Evolutionary conservation across 2,888 invertebrate species (phyloP), one percentile per base, ranked within the genome.

Genomic region (Sycophila texana): DNA sequence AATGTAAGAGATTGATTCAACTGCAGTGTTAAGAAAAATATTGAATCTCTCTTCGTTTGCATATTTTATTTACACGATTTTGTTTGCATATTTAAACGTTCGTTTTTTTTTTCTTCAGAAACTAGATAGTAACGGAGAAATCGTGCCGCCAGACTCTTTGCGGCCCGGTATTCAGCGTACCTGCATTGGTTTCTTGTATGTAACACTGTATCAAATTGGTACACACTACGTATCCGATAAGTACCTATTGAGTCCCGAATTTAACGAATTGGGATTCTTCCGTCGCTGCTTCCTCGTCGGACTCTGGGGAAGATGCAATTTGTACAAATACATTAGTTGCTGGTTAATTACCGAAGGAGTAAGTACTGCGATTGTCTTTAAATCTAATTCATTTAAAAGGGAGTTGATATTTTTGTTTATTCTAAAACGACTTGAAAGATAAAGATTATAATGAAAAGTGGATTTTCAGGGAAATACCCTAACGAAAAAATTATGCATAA

Each of bases 321-420:
- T 99, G 4, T 97, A 97, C 90, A 98, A 98, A 89, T 99, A 99
- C 88, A 95, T 98, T 70, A 95, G 96, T 0, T 96, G 96, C 88
- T 99, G 99, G 99, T 92, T 99, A 63, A 92, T 99, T 22, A 94
- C 97, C 3, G 97, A 97, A 92, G 96, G 97, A 87, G 94, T 90
- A 83, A 84, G 86, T 82, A 60, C 22, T 12, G 26, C 30, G 16
- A 66, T 16, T 70, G 18, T n/a, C 58, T n/a, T 16, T 49, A 68
- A 66, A 68, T 51, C 30, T 30, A 20, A 5, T 0, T 20, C 0
- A 20, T 12, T 58, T 20, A 58, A 14, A 16, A 16, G 1, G 3
- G 55, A 14, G 3, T 55, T n/a, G 39, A 10, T 61, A 39, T n/a
- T 5, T 2, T 10, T 61, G 1, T 61, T 30, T 61, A 26, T 26